phyloP scores from a whole-genome alignment of 92 coral and sea anemone genomes.

The Muricea muricata region DNA sequence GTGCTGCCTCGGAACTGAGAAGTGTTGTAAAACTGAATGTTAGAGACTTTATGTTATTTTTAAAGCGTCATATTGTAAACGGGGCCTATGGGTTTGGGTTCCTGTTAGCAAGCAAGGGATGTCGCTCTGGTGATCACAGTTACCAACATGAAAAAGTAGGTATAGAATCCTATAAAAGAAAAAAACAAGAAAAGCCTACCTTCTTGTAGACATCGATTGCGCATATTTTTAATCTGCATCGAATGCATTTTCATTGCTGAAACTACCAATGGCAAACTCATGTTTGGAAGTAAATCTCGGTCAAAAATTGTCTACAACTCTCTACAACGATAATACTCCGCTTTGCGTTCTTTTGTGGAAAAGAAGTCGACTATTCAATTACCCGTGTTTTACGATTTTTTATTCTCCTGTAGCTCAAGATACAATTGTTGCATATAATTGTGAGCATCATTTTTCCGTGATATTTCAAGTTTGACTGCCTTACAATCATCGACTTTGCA shows the following conservation, averaged over 20 bases:
- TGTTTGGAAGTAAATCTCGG: neutral
- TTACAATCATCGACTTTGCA: neutral
- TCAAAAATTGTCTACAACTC: neutral
- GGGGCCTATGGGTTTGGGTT: too few relatives aligned
- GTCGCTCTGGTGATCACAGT: too few relatives aligned
- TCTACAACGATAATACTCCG: neutral
- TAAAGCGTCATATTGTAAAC: too few relatives aligned
- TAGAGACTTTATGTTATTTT: too few relatives aligned
- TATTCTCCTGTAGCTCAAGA: neutral
- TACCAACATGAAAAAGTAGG: neutral
- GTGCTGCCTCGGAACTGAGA: too few relatives aligned
- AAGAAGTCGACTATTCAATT: neutral
- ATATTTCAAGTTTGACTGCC: neutral
- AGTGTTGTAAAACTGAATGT: too few relatives aligned
- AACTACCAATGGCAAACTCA: constrained; percentile 28
- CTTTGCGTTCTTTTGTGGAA: too few relatives aligned
- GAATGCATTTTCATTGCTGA: neutral
- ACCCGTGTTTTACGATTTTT: neutral
- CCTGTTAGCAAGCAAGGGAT: too few relatives aligned
- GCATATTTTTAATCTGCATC: neutral
- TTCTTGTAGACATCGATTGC: neutral
- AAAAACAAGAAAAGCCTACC: neutral
- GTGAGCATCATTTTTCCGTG: neutral
- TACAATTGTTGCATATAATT: neutral
- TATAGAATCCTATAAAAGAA: neutral